Conservation (phyloP, 2,888 invertebrate genomes). For the Drosophila quinaria region DNA sequence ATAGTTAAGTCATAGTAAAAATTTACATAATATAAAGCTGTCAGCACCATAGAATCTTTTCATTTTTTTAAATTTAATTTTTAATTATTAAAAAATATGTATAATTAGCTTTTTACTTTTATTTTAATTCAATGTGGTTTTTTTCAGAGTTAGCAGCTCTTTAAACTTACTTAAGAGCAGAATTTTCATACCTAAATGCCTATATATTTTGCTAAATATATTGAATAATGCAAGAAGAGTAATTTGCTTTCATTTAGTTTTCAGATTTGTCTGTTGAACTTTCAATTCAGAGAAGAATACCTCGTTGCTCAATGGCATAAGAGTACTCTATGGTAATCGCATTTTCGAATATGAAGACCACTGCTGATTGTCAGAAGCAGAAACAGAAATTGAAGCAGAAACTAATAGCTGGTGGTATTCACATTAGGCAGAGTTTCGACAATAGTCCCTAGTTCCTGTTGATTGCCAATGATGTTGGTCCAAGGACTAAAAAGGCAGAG, state of each 20-base stretch:
- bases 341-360: conserved; percentile 7
- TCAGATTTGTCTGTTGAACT: neutral
- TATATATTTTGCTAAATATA: neutral
- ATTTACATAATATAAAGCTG: too few relatives aligned
- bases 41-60: too few relatives aligned
- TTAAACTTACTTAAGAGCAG: too few relatives aligned
- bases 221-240: neutral
- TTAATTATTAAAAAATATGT: too few relatives aligned
- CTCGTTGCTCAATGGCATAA: neutral
- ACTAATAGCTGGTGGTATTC: conserved; percentile 7
- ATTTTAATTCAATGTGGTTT: too few relatives aligned
- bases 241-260: neutral
- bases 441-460: neutral
- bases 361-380: conserved; percentile 18
- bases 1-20: neutral
- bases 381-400: neutral
- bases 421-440: conserved; percentile 1
- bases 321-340: conserved; percentile 6
- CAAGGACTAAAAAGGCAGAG: neutral
- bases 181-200: neutral
- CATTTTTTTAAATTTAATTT: too few relatives aligned
- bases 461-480: conserved; percentile 8
- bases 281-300: neutral
- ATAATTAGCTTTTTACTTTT: too few relatives aligned
- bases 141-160: too few relatives aligned